Evolutionary conservation across 1,140 invertebrate genomes (phyloP).

Genomic region (Antheraea mylitta): DNA sequence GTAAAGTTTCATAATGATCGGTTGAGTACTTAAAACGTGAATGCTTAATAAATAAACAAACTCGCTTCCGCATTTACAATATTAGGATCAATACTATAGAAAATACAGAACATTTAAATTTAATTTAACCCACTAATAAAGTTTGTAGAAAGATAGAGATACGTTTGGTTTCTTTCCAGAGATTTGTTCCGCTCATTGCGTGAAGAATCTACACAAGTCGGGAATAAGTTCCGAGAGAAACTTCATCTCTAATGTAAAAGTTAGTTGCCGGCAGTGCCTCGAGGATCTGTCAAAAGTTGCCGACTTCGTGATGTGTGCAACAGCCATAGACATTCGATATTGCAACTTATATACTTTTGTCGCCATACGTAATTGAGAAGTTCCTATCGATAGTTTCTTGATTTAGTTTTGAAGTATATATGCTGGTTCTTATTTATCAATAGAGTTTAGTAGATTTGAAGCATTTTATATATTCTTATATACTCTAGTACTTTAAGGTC

Average conservation of each 20-base stretch:
- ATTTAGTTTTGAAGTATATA: neutral
- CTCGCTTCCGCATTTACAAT: too few species aligned
- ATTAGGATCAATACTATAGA: neutral
- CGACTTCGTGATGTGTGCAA: constrained; percentile 53
- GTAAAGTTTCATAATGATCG: too few species aligned
- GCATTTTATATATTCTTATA: too few species aligned
- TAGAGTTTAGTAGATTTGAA: neutral
- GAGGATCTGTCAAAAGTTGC: constrained; percentile 46
- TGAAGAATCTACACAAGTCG: constrained; percentile 36
- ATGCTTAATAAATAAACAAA: too few species aligned
- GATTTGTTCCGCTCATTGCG: constrained; percentile 49
- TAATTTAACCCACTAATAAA: neutral
- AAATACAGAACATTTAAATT: neutral
- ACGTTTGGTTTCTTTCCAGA: constrained; percentile 30
- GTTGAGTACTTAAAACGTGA: too few species aligned
- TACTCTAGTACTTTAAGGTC: too few species aligned
- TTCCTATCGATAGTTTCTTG: neutral
- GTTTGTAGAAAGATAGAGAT: neutral
- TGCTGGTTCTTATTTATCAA: neutral
- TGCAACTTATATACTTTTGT: constrained; percentile 24
- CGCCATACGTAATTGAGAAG: neutral
- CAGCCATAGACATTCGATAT: constrained; percentile 40
- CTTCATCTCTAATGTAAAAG: constrained; percentile 62
- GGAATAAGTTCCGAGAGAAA: constrained; percentile 41
- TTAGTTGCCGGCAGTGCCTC: constrained; percentile 37